Percentiles rank a stretch among this genome's conserved stretches.
phyloP scores from a whole-genome alignment of 2,888 invertebrate species.

The Lapara coniferarum region DNA sequence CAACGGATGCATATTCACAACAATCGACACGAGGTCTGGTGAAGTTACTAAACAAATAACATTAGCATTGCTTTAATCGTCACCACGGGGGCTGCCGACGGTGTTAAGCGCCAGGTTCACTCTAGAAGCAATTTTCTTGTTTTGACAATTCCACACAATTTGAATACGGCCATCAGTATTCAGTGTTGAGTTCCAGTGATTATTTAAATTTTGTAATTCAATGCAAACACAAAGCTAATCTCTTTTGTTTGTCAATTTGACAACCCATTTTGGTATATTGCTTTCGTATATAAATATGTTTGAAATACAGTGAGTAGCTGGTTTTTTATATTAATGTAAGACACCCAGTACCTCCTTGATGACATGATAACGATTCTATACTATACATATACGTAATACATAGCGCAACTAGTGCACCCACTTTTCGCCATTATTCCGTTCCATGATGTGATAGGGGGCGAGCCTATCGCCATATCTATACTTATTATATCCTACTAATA shows the following conservation, averaged over 20 bases:
- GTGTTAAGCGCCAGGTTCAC: conserved; percentile 51
- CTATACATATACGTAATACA: no score
- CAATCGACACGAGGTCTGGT: conserved; percentile 61
- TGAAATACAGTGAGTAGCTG: background rate
- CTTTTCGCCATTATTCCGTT: no score
- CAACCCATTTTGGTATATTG: conserved; percentile 51
- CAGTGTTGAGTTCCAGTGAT: conserved; percentile 61
- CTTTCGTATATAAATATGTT: background rate
- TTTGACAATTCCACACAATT: conserved; percentile 68
- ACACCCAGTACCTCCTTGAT: no score
- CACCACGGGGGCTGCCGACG: conserved; percentile 63
- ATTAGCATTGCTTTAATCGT: conserved; percentile 77
- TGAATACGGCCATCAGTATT: conserved; percentile 70
- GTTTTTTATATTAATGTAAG: background rate
- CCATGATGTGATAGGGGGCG: no score
- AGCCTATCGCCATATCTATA: no score
- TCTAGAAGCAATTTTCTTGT: conserved; percentile 68
- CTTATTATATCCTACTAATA: no score
- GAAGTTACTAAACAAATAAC: conserved; percentile 74
- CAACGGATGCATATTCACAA: conserved; percentile 54
- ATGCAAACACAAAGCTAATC: conserved; percentile 64
- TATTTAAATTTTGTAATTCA: conserved; percentile 71
- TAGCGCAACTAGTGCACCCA: no score
- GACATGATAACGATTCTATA: no score
- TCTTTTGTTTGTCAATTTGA: conserved; percentile 65